Conservation (phyloP, 2,113 vertebrate genomes). For the Alethe diademata region DNA sequence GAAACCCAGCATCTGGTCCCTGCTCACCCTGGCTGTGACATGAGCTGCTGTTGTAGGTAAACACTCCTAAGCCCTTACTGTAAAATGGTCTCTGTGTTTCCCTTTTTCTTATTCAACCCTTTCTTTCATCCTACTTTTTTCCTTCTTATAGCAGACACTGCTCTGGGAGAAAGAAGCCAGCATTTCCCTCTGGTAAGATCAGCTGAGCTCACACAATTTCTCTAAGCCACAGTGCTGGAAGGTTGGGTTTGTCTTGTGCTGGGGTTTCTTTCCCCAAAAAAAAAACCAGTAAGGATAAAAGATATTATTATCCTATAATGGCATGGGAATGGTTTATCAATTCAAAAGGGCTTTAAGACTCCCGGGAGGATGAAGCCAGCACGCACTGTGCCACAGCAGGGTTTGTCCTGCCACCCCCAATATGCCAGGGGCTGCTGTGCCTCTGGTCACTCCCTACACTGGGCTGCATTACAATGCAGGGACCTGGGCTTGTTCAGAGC, state of each 20-base stretch:
- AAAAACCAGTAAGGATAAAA: background rate
- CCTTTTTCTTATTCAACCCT: background rate
- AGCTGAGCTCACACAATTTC: background rate
- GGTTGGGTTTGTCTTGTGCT: background rate
- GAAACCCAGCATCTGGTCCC: background rate
- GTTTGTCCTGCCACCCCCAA: background rate
- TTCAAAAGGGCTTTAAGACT: background rate
- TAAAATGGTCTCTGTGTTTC: background rate
- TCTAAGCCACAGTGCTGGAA: background rate
- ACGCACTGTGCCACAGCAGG: accelerated
- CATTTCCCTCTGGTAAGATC: background rate
- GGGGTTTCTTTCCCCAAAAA: accelerated
- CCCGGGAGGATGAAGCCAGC: background rate
- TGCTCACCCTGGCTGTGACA: background rate
- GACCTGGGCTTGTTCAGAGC: too few species aligned
- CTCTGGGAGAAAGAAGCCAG: background rate
- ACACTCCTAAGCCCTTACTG: background rate
- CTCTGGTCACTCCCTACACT: accelerated
- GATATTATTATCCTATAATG: background rate
- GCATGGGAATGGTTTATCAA: background rate
- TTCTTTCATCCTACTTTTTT: background rate
- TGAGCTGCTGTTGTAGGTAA: background rate
- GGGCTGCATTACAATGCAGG: accelerated
- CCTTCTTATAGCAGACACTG: background rate
- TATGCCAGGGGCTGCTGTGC: accelerated